Evolutionary conservation across 2,113 vertebrate genomes (phyloP).

Genomic region (Ageneiosus marmoratus): DNA sequence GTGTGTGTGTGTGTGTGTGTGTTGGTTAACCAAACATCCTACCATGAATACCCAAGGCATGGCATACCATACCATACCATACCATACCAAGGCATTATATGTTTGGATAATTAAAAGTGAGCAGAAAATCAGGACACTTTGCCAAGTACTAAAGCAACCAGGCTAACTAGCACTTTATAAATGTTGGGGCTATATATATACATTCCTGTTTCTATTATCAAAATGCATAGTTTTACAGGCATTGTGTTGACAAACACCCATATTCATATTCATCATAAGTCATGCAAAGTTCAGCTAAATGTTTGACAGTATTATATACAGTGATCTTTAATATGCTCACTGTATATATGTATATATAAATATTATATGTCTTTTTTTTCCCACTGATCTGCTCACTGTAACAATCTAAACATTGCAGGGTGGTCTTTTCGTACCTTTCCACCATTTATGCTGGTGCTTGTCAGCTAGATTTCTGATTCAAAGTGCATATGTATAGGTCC

Average conservation of each 20-base stretch:
- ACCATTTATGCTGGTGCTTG: not conserved
- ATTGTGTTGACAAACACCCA: not conserved
- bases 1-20: too few relatives aligned
- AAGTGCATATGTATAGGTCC: constrained; percentile 10
- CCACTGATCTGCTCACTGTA: not conserved
- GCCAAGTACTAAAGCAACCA: not conserved
- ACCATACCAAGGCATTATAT: too few relatives aligned
- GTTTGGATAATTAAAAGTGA: too few relatives aligned
- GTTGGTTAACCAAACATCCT: constrained; percentile 1
- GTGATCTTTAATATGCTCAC: not conserved
- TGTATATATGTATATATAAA: too few relatives aligned
- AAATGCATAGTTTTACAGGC: not conserved
- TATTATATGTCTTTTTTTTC: not conserved
- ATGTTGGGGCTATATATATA: not conserved
- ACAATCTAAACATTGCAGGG: not conserved
- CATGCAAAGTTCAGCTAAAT: constrained; percentile 2
- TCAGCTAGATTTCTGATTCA: not conserved
- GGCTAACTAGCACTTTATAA: not conserved
- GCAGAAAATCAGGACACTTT: not conserved
- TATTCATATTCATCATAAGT: not conserved
- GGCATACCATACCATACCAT: too few relatives aligned
- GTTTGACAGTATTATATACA: not conserved
- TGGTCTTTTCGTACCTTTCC: not conserved
- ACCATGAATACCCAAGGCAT: constrained; percentile 16
- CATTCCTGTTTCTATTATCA: not conserved